Percentiles rank a stretch among this genome's conserved stretches.
Conservation (phyloP, 2,888 invertebrate genomes). For the Ischnus inquisitorius region DNA sequence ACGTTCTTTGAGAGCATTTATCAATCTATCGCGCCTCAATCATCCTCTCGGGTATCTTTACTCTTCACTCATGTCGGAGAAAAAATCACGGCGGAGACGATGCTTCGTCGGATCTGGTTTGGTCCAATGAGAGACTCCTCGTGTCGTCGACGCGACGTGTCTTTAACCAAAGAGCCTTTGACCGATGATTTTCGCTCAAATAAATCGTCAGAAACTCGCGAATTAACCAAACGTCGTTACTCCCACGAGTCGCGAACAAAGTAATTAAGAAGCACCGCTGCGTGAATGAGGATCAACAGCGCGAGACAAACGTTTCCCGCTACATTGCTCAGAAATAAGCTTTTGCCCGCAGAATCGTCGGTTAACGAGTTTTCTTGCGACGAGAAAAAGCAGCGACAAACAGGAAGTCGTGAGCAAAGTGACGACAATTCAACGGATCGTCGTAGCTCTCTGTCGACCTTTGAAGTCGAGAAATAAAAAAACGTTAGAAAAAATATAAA, state of each 20-base stretch:
- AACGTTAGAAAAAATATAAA: too few relatives aligned
- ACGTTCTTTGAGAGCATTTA: slow-evolving; percentile 25
- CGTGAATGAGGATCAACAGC: background rate
- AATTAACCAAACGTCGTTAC: slow-evolving; percentile 3
- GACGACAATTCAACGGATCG: background rate
- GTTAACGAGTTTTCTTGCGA: background rate
- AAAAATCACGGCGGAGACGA: background rate
- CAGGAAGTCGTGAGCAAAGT: background rate
- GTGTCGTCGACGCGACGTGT: background rate
- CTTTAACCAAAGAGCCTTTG: background rate
- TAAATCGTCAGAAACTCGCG: background rate
- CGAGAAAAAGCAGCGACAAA: background rate
- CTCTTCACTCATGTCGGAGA: background rate
- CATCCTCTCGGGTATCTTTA: background rate
- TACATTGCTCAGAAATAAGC: slow-evolving; percentile 8
- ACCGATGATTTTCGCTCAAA: background rate
- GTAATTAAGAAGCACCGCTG: background rate
- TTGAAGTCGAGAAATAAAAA: background rate
- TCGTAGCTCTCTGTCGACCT: background rate
- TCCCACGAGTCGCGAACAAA: slow-evolving; percentile 1
- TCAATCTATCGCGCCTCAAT: slow-evolving; percentile 37
- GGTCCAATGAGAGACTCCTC: background rate
- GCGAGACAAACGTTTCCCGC: slow-evolving; percentile 1
- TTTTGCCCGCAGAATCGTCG: background rate
- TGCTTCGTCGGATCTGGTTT: background rate